phyloP scores from a whole-genome alignment of 1,140 invertebrate genomes.

The Scaptomyza graminum region DNA sequence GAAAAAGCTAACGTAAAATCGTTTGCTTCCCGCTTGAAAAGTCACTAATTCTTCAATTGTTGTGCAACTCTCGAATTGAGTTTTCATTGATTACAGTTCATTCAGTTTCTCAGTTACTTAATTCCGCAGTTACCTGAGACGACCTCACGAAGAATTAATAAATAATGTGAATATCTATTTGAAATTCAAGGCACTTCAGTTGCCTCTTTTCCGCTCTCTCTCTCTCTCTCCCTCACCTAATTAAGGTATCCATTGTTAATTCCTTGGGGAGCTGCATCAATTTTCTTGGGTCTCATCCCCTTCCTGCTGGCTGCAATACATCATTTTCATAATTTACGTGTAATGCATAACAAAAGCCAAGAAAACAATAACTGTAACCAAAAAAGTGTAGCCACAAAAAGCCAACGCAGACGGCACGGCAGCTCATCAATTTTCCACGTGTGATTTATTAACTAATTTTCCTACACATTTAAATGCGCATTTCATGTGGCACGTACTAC shows the following conservation, averaged over 20 bases:
- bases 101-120: conserved; percentile 2
- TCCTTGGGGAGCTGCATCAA: conserved; percentile 40
- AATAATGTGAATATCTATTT: conserved; percentile 47
- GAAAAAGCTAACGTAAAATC: conserved; percentile 23
- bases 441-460: conserved; percentile 83
- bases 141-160: conserved; percentile 33
- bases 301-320: conserved; percentile 22
- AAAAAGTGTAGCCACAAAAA: conserved; percentile 30
- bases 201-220: not conserved
- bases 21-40: conserved; percentile 48
- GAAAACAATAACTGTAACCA: conserved; percentile 63
- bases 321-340: conserved; percentile 64
- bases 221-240: conserved; percentile 19
- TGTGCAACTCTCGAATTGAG: conserved; percentile 38
- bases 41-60: conserved; percentile 53
- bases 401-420: conserved; percentile 60
- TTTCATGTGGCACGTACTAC: conserved; percentile 61
- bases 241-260: conserved; percentile 48
- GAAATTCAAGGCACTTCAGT: conserved; percentile 24
- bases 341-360: conserved; percentile 60
- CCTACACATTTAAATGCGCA: conserved; percentile 76
- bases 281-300: conserved; percentile 13
- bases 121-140: not conserved
- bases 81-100: conserved; percentile 11
- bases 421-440: conserved; percentile 80